Conservation (phyloP, 2,797 vertebrate genomes). For the Lithobates sylvaticus region DNA sequence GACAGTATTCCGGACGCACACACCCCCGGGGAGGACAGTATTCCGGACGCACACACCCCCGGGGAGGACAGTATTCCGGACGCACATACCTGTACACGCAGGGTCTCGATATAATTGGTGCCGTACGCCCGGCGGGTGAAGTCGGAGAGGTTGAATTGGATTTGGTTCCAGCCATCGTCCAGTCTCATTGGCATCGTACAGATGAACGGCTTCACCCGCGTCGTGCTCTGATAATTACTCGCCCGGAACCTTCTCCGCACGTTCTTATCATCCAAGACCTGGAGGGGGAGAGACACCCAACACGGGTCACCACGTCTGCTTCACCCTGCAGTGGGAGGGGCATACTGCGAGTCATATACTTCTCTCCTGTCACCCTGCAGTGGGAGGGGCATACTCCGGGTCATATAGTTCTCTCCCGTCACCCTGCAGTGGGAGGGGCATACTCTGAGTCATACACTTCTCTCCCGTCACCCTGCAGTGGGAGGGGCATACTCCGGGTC, state of each 20-base stretch:
- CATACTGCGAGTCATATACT: too few species aligned
- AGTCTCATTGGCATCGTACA: conserved; percentile 98
- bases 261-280: conserved; percentile 97
- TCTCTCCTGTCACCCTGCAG: too few species aligned
- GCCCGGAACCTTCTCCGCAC: conserved; percentile 92
- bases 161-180: conserved; percentile 98
- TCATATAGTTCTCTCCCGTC: too few species aligned
- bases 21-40: too few species aligned
- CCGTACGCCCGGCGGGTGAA: conserved; percentile 95
- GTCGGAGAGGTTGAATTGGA: conserved; percentile 96
- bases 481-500: too few species aligned
- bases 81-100: conserved; percentile 88
- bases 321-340: not conserved
- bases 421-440: too few species aligned
- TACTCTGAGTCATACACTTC: too few species aligned
- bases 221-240: conserved; percentile 96
- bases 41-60: too few species aligned
- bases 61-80: too few species aligned
- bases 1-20: too few species aligned
- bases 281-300: not conserved
- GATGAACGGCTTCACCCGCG: conserved; percentile 95
- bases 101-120: conserved; percentile 95
- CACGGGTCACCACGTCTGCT: not conserved
- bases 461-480: too few species aligned
- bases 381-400: too few species aligned